Percentiles rank a stretch among this genome's conserved stretches.
Conservation (phyloP, 2,113 vertebrate species). For the Saimiri boliviensis region DNA sequence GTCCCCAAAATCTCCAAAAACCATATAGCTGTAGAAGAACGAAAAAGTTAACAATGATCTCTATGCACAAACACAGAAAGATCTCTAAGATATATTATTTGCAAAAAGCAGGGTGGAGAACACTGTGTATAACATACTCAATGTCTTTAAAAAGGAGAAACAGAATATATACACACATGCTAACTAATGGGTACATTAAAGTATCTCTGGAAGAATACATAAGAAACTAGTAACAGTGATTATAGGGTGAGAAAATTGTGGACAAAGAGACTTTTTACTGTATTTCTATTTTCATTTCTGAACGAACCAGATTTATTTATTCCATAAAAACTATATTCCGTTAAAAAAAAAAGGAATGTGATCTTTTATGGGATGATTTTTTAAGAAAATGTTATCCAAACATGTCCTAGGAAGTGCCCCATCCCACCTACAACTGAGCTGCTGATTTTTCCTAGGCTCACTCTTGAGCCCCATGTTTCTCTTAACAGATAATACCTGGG, state of each 20-base stretch:
- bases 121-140: not conserved
- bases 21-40: not conserved
- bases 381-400: not conserved
- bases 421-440: not conserved
- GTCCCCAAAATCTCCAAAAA: not conserved
- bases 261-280: not conserved
- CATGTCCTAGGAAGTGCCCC: not conserved
- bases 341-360: not conserved
- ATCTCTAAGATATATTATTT: not conserved
- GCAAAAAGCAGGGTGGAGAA: not conserved
- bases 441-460: no score
- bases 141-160: not conserved
- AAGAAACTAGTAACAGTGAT: not conserved
- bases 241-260: not conserved
- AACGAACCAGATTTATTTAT: not conserved
- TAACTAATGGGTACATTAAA: not conserved
- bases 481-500: not conserved
- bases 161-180: not conserved
- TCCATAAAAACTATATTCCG: not conserved
- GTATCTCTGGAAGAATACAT: not conserved
- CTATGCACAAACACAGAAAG: not conserved
- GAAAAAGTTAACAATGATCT: not conserved
- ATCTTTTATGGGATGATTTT: not conserved
- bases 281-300: conserved; percentile 1
- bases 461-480: not conserved